Base-by-base conservation (phyloP, 2,797 vertebrate genomes). In the Urosaurus nigricauda region DNA sequence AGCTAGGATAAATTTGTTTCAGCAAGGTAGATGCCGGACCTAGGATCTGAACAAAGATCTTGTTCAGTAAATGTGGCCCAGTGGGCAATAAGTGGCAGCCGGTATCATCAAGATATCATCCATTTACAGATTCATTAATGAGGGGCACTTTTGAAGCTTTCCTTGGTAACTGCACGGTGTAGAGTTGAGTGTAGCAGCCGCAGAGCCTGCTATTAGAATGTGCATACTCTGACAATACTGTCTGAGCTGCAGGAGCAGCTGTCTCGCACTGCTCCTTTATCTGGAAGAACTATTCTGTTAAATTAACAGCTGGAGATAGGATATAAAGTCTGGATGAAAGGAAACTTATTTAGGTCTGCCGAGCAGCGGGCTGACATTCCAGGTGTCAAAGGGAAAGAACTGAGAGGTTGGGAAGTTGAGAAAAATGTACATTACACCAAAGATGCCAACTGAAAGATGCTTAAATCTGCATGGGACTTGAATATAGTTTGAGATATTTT, bases 311-410 rank as follows among this genome's bases (percentile, higher is more conserved):
- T 91, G 73, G 83, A 74, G 82, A 11, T 84, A 77, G 21, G 32
- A n/a, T 88, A 79, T 43, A 88, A 53, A 93, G 79, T 65, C 68
- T 29, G 79, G 60, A 81, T 4, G 81, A 83, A 93, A 84, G 56
- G 47, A 78, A 90, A 74, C 78, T 6, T 63, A 58, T 81, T 92
- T 90, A 3, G 32, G 78, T 89, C 83, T 87, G 68, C 75, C 13
- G 71, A 53, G 47, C 37, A n/a, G 56, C 74, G 68, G 74, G 16
- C 14, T 87, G 87, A n/a, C 24, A 13, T 40, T 37, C 71, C 78
- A 74, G 24, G 13, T 86, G 51, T 82, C n/a, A 14, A 83, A 71
- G 71, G 65, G 11, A 60, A 90, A 65, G 63, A 47, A 65, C 4
- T 16, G 68, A 17, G 8, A 74, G 77, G n/a, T 40, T 75, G 74